Conservation (phyloP, 2,888 invertebrate species). For the Drosophila dives region DNA sequence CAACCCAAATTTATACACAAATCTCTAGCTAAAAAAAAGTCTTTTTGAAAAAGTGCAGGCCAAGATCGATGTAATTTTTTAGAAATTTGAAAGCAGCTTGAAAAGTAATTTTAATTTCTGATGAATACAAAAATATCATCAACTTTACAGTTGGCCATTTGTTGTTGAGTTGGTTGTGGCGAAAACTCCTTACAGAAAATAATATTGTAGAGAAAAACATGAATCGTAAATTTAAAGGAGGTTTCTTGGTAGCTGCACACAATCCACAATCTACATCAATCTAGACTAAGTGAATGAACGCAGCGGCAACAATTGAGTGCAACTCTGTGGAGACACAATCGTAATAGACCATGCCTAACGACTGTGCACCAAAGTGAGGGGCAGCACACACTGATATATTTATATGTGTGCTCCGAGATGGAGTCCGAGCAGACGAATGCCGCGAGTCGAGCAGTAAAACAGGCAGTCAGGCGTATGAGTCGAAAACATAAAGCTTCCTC, state of each 20-base stretch:
- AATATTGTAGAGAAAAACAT: slow-evolving; percentile 19
- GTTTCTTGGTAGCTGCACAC: slow-evolving; percentile 70
- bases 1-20: not conserved
- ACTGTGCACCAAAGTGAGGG: slow-evolving; percentile 60
- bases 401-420: slow-evolving; percentile 5
- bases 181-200: slow-evolving; percentile 3
- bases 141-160: slow-evolving; percentile 12
- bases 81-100: not conserved
- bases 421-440: slow-evolving; percentile 27
- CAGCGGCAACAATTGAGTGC: slow-evolving; percentile 53
- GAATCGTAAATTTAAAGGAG: slow-evolving; percentile 63
- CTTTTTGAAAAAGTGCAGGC: not conserved
- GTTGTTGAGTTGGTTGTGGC: slow-evolving; percentile 1
- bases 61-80: not conserved
- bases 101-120: not conserved
- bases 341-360: slow-evolving; percentile 77
- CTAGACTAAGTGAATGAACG: slow-evolving; percentile 52
- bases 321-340: slow-evolving; percentile 68
- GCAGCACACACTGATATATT: slow-evolving; percentile 4
- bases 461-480: slow-evolving; percentile 64
- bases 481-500: slow-evolving; percentile 64
- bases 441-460: slow-evolving; percentile 45
- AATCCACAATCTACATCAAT: slow-evolving; percentile 54
- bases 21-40: not conserved
- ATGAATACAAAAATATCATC: not conserved